These are phyloP conservation scores for Knipowitschia caucasica DNA, from an alignment of 2,797 vertebrate species.

Conservation along the genomic window DNA sequence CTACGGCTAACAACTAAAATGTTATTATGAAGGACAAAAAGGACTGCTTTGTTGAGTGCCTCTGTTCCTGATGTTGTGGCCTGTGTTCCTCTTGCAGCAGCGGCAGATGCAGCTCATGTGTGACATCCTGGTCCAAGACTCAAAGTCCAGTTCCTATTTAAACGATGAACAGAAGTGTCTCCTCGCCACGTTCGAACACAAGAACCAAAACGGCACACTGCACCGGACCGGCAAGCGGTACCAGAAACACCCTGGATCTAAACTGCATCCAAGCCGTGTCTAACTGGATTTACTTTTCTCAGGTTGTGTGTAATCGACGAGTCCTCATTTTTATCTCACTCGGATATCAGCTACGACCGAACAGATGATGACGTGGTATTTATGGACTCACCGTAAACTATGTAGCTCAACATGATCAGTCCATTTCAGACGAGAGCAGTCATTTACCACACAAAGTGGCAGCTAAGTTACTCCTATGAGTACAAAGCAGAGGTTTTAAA, in stretches of 20 bases:
- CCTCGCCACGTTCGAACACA: slow-evolving; percentile 64
- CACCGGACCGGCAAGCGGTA: slow-evolving; percentile 58
- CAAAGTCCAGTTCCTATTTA: slow-evolving; percentile 60
- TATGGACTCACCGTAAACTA: neutral
- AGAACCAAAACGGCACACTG: slow-evolving; percentile 42
- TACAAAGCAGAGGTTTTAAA: too few species aligned
- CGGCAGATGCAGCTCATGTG: slow-evolving; percentile 79
- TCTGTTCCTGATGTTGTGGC: neutral
- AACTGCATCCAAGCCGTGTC: neutral
- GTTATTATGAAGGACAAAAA: too few species aligned
- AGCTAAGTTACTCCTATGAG: too few species aligned
- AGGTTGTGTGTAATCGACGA: slow-evolving; percentile 71
- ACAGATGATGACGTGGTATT: slow-evolving; percentile 76
- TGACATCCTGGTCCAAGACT: slow-evolving; percentile 73
- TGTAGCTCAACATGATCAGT: too few species aligned
- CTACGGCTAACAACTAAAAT: too few species aligned
- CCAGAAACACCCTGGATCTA: too few species aligned
- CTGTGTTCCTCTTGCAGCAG: slow-evolving; percentile 52
- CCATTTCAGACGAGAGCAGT: too few species aligned
- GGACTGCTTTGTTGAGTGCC: too few species aligned
- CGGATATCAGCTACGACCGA: slow-evolving; percentile 80
- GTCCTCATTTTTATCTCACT: slow-evolving; percentile 76
- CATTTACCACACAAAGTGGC: too few species aligned
- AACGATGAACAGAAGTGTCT: slow-evolving; percentile 75
- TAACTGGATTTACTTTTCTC: slow-evolving; percentile 3